Evolutionary conservation across 2,113 vertebrate genomes (phyloP), one percentile per base, ranked within the genome.

Genomic region (Lethenteron reissneri): DNA sequence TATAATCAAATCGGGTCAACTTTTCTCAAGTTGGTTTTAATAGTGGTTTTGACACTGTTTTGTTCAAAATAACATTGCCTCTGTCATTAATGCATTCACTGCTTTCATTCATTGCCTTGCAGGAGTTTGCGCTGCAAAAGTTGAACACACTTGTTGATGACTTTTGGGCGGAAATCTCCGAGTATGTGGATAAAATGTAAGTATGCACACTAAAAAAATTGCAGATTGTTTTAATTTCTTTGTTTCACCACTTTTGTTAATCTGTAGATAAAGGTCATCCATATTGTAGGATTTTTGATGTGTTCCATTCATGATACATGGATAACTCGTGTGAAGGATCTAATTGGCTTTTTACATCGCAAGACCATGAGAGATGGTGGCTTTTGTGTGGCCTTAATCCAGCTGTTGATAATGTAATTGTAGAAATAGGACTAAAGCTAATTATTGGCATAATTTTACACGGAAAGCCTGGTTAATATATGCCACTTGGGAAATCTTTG

Each of bases 151-250:
- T 99, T 73, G 94, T 99, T 76, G 97, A 97, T 82, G 94, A 99
- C 79, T 99, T 99, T 81, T 99, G 92, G 92, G 92, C 92, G 78
- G 94, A 99, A 79, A 99, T 99, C 80, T 99, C 94, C 1, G 94
- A 95, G 79, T 99, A 92, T 15, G 94, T 99, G 74, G 94, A 91
- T 80, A 99, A 97, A 85, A 99, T 99, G 94, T 97, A 89, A 89
- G 92, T 68, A 68, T 10, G 64, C 2, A 68, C n/a, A 68, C 6
- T 7, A 41, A 41, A 41, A 80, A 15, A 15, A 7, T 5, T 4
- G 41, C 41, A 41, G 41, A 41, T 41, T 41, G 41, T 41, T 41
- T 41, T 41, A 41, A 41, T 72, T 74, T 12, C 57, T n/a, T 57
- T 70, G n/a, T 73, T 60, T 41, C 68, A 15, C 59, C 15, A 15